A percentile compares a stretch with the other conserved stretches of the same genome.
Evolutionary conservation across 2,113 vertebrate species (phyloP).

Genomic region (Xiphophorus couchianus): DNA sequence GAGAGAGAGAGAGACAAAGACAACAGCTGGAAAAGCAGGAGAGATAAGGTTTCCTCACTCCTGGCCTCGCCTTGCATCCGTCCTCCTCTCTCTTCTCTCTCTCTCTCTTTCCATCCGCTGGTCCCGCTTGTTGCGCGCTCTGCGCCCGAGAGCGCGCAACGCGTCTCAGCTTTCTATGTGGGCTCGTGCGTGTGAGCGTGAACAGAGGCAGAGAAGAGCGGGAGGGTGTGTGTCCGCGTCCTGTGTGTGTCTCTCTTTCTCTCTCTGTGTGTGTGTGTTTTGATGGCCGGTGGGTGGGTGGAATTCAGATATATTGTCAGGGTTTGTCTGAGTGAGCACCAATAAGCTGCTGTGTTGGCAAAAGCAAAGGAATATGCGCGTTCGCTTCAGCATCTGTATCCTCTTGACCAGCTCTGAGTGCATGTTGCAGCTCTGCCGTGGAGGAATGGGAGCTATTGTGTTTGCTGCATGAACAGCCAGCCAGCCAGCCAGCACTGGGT

Average conservation of each 20-base stretch:
- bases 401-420: slow-evolving; percentile 12
- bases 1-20: slow-evolving; percentile 7
- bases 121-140: slow-evolving; percentile 75
- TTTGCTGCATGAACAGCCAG: slow-evolving; percentile 11
- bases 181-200: slow-evolving; percentile 21
- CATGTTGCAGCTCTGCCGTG: neutral
- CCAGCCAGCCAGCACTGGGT: neutral
- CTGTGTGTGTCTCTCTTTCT: slow-evolving; percentile 8
- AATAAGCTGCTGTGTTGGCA: slow-evolving; percentile 62
- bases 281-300: neutral
- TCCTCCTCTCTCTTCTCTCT: slow-evolving; percentile 49
- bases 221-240: neutral
- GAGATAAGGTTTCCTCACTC: slow-evolving; percentile 55
- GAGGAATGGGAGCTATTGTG: slow-evolving; percentile 22
- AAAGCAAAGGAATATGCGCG: slow-evolving; percentile 29
- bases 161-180: slow-evolving; percentile 20
- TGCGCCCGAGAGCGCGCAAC: slow-evolving; percentile 69
- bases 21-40: slow-evolving; percentile 42
- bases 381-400: slow-evolving; percentile 34
- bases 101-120: slow-evolving; percentile 58
- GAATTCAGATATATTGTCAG: slow-evolving; percentile 49
- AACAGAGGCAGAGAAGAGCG: slow-evolving; percentile 7
- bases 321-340: slow-evolving; percentile 67
- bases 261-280: neutral
- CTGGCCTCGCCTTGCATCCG: slow-evolving; percentile 73